Evolutionary conservation across 2,888 invertebrate species (phyloP).

Genomic region (Melinopterus prodromus): DNA sequence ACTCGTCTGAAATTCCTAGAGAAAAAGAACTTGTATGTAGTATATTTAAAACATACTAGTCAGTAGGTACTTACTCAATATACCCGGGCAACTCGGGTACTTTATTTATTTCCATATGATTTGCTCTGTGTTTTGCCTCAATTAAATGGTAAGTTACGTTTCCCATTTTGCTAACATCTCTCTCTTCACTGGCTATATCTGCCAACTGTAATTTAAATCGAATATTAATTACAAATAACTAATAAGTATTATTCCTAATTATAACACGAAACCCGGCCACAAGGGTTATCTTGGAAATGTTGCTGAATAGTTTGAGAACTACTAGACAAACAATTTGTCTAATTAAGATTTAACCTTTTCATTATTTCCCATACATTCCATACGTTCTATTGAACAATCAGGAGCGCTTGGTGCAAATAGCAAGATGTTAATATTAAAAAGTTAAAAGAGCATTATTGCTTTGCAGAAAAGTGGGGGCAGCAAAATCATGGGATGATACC

Average conservation of each 20-base stretch:
- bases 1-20: neutral
- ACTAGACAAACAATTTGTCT: neutral
- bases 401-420: no score
- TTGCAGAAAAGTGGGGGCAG: no score
- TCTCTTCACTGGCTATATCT: conserved; percentile 44
- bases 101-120: conserved; percentile 49
- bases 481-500: no score
- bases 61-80: conserved; percentile 20
- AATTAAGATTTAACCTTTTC: neutral
- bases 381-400: no score
- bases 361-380: no score
- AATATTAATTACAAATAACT: no score
- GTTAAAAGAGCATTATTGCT: no score
- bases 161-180: conserved; percentile 43
- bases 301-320: no score
- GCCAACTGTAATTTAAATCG: conserved; percentile 42
- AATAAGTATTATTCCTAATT: no score
- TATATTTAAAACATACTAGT: neutral
- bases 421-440: no score
- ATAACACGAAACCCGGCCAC: no score
- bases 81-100: conserved; percentile 50
- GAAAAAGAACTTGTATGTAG: neutral
- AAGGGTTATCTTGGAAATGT: no score
- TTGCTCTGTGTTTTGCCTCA: conserved; percentile 45
- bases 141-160: conserved; percentile 48